Evolutionary conservation across 2,797 vertebrate species (phyloP).

Genomic region (Coluber constrictor): DNA sequence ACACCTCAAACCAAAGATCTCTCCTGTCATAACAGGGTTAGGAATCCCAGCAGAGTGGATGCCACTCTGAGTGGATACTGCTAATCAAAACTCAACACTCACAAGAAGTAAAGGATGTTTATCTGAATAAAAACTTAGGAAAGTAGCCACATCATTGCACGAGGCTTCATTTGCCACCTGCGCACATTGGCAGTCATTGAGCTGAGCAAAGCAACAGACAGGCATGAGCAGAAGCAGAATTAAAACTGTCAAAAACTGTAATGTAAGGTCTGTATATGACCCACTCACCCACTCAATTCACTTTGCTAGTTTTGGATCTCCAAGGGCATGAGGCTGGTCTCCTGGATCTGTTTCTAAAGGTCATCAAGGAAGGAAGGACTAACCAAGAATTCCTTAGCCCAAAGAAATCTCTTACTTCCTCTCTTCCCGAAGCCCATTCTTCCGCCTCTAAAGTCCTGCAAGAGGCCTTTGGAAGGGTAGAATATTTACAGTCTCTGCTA

Average conservation of each 20-base stretch:
- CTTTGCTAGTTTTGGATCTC: background rate
- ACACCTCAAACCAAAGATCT: background rate
- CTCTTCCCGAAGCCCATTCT: background rate
- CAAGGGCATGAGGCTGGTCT: background rate
- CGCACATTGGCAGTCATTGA: background rate
- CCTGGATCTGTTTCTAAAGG: background rate
- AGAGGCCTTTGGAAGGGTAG: background rate
- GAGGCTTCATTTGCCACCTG: background rate
- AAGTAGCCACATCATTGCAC: background rate
- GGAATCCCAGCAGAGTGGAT: background rate
- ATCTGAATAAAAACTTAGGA: background rate
- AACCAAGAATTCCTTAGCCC: background rate
- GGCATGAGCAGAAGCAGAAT: background rate
- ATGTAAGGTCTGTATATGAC: background rate
- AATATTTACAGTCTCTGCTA: background rate
- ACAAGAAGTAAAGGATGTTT: background rate
- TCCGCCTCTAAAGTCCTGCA: too few species aligned
- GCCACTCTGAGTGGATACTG: background rate
- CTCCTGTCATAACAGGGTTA: background rate
- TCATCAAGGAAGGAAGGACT: too few species aligned
- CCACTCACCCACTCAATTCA: background rate
- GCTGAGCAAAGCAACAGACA: background rate
- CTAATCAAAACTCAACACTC: background rate
- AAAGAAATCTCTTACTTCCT: background rate
- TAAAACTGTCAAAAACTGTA: background rate